phyloP scores from a whole-genome alignment of 2,797 vertebrate species.

The Decapterus maruadsi region DNA sequence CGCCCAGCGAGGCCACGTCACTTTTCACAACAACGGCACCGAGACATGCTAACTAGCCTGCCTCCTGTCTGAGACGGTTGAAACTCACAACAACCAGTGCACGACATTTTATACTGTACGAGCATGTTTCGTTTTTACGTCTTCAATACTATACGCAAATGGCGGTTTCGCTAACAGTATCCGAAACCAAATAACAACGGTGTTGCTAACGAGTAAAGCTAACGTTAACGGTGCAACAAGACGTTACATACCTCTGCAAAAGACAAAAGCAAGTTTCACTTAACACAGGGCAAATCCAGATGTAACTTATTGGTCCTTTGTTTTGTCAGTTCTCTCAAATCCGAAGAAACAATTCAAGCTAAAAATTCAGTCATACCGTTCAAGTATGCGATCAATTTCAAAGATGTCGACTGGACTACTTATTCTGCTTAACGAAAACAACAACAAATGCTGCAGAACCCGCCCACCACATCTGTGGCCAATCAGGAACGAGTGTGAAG shows the following conservation, averaged over 20 bases:
- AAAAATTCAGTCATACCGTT: background rate
- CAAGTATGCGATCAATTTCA: conserved; percentile 12
- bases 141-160: fast-evolving
- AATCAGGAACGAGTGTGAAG: conserved; percentile 47
- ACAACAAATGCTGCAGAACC: conserved; percentile 77
- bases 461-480: conserved; percentile 42
- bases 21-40: background rate
- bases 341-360: background rate
- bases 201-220: conserved; percentile 30
- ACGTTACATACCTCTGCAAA: conserved; percentile 63
- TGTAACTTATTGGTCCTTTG: background rate
- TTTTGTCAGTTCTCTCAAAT: background rate
- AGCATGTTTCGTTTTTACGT: fast-evolving
- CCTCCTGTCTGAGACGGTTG: fast-evolving
- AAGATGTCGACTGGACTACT: conserved; percentile 80
- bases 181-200: background rate
- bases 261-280: conserved; percentile 18
- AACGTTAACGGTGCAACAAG: conserved; percentile 21
- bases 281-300: conserved; percentile 17
- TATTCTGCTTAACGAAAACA: conserved; percentile 72
- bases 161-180: fast-evolving
- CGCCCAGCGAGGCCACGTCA: conserved; percentile 71
- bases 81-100: background rate
- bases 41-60: background rate
- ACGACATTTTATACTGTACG: background rate